phyloP scores from a whole-genome alignment of 2,113 vertebrate species.

The Python bivittatus region DNA sequence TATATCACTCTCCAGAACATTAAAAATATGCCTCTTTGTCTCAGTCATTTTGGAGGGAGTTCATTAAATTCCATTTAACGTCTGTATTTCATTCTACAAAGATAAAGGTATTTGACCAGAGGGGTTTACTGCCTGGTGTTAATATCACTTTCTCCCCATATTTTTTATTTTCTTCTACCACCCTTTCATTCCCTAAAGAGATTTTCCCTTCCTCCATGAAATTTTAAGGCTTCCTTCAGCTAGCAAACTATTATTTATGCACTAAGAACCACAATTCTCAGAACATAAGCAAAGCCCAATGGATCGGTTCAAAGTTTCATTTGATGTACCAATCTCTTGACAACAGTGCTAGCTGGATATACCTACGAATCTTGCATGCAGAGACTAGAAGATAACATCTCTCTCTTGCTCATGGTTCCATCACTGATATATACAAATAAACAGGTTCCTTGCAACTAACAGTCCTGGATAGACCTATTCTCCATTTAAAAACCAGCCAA shows the following conservation, averaged over 20 bases:
- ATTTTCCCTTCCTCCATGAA: not conserved
- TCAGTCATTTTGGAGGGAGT: fast-evolving
- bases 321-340: not conserved
- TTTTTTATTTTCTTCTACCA: not conserved
- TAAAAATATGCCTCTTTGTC: fast-evolving
- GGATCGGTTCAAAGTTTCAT: not conserved
- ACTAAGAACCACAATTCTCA: not conserved
- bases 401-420: not conserved
- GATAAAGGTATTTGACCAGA: fast-evolving
- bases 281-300: not conserved
- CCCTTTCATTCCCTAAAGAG: not conserved
- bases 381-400: not conserved
- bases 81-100: fast-evolving
- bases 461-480: not conserved
- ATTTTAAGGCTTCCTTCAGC: not conserved
- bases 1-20: fast-evolving
- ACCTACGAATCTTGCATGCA: not conserved
- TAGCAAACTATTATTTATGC: not conserved
- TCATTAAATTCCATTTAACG: not conserved
- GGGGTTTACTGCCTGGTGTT: fast-evolving
- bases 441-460: not conserved
- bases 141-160: not conserved
- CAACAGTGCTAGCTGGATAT: not conserved
- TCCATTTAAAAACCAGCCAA: not conserved
- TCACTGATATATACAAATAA: not conserved